These are phyloP conservation scores for Babylonia areolata DNA, from an alignment of 1,140 invertebrate genomes.

Conservation along the genomic window DNA sequence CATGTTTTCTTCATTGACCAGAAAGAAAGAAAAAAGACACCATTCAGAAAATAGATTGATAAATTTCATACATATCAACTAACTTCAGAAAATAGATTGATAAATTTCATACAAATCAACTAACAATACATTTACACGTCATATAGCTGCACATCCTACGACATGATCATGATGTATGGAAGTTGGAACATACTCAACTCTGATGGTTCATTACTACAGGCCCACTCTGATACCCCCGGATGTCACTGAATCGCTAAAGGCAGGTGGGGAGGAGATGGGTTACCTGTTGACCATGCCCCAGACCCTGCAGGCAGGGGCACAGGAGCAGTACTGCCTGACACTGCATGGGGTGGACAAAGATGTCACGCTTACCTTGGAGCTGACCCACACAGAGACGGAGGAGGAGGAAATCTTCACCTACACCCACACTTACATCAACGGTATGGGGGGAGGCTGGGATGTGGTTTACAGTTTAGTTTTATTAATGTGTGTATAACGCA, in stretches of 20 bases:
- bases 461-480: too few relatives aligned
- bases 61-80: too few relatives aligned
- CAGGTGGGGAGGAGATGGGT: constrained; percentile 27
- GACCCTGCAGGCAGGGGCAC: constrained; percentile 46
- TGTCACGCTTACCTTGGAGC: constrained; percentile 3
- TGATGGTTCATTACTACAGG: constrained; percentile 40
- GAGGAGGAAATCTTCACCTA: constrained; percentile 9
- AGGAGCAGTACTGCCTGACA: constrained; percentile 55
- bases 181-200: too few relatives aligned
- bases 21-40: too few relatives aligned
- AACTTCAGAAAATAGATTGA: too few relatives aligned
- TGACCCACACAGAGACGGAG: neutral
- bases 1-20: too few relatives aligned
- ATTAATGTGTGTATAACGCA: too few relatives aligned
- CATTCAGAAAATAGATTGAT: too few relatives aligned
- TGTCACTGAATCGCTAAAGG: neutral
- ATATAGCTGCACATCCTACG: too few relatives aligned
- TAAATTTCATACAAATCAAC: too few relatives aligned
- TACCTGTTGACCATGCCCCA: constrained; percentile 60
- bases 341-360: constrained; percentile 45
- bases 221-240: constrained; percentile 12
- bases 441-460: neutral
- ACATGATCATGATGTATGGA: too few relatives aligned
- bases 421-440: constrained; percentile 16
- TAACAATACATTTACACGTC: too few relatives aligned